Conservation (phyloP, 2,888 invertebrate genomes). For the Clanis bilineata region DNA sequence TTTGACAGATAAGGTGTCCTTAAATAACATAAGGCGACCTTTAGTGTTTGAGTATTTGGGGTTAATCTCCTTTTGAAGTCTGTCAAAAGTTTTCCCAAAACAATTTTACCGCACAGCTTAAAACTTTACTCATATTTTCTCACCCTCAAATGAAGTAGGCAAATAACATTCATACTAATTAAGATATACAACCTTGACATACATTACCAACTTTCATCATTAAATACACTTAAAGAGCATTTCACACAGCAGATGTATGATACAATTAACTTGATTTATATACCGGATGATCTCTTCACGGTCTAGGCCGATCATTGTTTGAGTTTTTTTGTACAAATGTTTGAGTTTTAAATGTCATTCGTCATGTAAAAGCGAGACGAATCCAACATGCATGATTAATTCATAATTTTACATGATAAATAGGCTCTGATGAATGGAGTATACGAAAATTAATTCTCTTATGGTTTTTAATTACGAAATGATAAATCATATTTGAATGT, state of each 20-base stretch:
- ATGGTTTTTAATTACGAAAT: too few relatives aligned
- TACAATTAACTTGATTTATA: constrained; percentile 58
- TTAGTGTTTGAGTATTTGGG: too few relatives aligned
- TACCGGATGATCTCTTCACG: constrained; percentile 46
- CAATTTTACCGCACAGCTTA: too few relatives aligned
- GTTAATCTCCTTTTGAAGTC: too few relatives aligned
- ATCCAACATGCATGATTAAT: neutral
- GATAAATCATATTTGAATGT: too few relatives aligned
- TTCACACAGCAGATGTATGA: constrained; percentile 41
- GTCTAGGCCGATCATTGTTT: constrained; percentile 34
- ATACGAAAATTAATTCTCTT: too few relatives aligned
- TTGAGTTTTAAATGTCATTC: neutral
- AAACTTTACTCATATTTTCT: too few relatives aligned
- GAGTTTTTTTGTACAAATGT: neutral
- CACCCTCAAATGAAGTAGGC: neutral
- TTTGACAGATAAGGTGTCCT: too few relatives aligned
- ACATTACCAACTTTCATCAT: neutral
- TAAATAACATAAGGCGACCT: too few relatives aligned
- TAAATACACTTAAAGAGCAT: neutral
- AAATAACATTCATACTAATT: too few relatives aligned
- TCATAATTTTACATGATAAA: neutral
- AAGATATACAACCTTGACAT: neutral
- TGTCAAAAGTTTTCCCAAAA: too few relatives aligned
- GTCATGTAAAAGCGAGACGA: constrained; percentile 4
- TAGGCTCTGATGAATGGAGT: too few relatives aligned